Conservation (phyloP, 2,888 invertebrate genomes). For the Muscina levida region DNA sequence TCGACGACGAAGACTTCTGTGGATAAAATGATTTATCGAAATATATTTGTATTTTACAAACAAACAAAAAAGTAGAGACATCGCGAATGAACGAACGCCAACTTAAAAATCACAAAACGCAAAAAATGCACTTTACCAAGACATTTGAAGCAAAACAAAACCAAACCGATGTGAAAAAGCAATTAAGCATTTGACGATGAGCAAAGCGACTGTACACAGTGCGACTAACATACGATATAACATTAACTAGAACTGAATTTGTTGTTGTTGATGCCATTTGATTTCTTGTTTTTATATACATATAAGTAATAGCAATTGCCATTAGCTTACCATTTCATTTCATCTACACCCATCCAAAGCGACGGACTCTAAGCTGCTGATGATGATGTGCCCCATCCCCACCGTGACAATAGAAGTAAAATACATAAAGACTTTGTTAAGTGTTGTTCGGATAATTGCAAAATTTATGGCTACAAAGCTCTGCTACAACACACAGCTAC, state of each 20-base stretch:
- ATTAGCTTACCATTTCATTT: conserved; percentile 29
- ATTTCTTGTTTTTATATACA: too few relatives aligned
- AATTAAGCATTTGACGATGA: conserved; percentile 42
- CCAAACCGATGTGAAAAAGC: conserved; percentile 23
- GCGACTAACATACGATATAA: too few relatives aligned
- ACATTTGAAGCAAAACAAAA: not conserved
- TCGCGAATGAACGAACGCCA: conserved; percentile 4
- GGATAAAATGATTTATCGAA: conserved; percentile 48
- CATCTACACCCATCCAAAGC: conserved; percentile 13
- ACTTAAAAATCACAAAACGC: not conserved
- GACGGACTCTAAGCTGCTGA: too few relatives aligned
- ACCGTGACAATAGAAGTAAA: conserved; percentile 19
- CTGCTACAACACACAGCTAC: not conserved
- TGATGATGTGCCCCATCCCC: conserved; percentile 7
- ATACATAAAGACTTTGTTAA: not conserved
- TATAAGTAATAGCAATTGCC: conserved; percentile 24
- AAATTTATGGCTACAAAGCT: conserved; percentile 7
- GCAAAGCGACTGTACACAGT: too few relatives aligned
- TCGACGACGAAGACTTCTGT: conserved; percentile 30
- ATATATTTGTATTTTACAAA: conserved; percentile 34
- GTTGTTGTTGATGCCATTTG: conserved; percentile 8
- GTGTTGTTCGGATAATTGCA: conserved; percentile 16
- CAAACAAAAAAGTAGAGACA: not conserved
- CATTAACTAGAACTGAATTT: too few relatives aligned
- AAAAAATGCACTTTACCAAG: not conserved